These are phyloP conservation scores for Antheraea pernyi DNA, from an alignment of 1,140 invertebrate genomes.

Conservation along the genomic window DNA sequence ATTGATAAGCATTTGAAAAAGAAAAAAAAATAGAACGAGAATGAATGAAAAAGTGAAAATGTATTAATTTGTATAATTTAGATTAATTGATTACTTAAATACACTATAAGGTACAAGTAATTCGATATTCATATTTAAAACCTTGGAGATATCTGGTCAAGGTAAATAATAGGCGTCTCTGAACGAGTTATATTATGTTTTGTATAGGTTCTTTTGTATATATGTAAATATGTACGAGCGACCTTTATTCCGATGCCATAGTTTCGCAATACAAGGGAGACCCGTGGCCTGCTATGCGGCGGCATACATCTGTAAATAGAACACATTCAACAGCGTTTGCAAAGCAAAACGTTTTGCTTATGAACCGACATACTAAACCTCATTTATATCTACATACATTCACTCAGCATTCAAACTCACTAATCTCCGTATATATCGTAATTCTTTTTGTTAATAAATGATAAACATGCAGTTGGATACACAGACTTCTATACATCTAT, in stretches of 20 bases:
- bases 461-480: too few species aligned
- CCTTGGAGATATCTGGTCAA: too few species aligned
- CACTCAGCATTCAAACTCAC: constrained; percentile 27
- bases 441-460: not conserved
- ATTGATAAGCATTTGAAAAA: too few species aligned
- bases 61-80: too few species aligned
- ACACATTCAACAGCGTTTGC: not conserved
- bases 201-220: not conserved
- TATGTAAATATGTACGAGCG: not conserved
- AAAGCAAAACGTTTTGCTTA: not conserved
- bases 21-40: too few species aligned
- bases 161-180: not conserved
- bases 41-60: too few species aligned
- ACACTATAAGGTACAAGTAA: too few species aligned
- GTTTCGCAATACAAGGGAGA: constrained; percentile 3
- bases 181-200: not conserved
- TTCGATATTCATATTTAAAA: too few species aligned
- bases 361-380: not conserved
- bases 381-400: constrained; percentile 5
- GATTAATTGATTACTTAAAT: too few species aligned
- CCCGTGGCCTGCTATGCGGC: not conserved
- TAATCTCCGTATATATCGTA: not conserved
- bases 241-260: not conserved
- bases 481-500: too few species aligned
- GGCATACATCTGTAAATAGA: constrained; percentile 2